Evolutionary conservation across 1,140 invertebrate species (phyloP).

Genomic region (Tachypleus tridentatus): DNA sequence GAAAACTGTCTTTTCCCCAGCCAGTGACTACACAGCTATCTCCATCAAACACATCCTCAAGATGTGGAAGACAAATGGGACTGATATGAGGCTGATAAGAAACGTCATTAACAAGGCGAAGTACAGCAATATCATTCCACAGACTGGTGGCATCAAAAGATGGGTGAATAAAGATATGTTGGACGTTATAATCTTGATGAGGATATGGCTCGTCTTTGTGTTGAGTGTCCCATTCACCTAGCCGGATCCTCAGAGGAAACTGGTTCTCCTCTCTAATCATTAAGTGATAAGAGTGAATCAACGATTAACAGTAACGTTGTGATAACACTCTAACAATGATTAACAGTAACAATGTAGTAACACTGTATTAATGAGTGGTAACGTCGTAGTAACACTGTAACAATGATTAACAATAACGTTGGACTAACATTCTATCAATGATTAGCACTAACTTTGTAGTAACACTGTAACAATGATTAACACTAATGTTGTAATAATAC

Average conservation of each 20-base stretch:
- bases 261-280: slow-evolving; percentile 6
- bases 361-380: background rate
- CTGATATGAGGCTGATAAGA: slow-evolving; percentile 51
- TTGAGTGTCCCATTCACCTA: slow-evolving; percentile 68
- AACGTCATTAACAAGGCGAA: slow-evolving; percentile 45
- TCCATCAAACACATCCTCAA: slow-evolving; percentile 22
- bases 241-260: slow-evolving; percentile 25
- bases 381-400: no score
- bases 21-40: slow-evolving; percentile 55
- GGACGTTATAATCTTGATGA: slow-evolving; percentile 54
- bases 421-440: no score
- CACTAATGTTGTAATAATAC: no score
- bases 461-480: no score
- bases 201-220: slow-evolving; percentile 53
- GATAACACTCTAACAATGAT: no score
- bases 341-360: background rate
- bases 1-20: slow-evolving; percentile 65
- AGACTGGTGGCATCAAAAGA: slow-evolving; percentile 39
- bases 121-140: slow-evolving; percentile 53
- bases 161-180: slow-evolving; percentile 42
- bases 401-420: no score
- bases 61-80: slow-evolving; percentile 51
- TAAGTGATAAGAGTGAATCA: no score
- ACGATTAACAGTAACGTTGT: no score
- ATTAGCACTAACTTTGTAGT: no score